Conservation (phyloP, 2,797 vertebrate genomes). For the Meda fulgida region DNA sequence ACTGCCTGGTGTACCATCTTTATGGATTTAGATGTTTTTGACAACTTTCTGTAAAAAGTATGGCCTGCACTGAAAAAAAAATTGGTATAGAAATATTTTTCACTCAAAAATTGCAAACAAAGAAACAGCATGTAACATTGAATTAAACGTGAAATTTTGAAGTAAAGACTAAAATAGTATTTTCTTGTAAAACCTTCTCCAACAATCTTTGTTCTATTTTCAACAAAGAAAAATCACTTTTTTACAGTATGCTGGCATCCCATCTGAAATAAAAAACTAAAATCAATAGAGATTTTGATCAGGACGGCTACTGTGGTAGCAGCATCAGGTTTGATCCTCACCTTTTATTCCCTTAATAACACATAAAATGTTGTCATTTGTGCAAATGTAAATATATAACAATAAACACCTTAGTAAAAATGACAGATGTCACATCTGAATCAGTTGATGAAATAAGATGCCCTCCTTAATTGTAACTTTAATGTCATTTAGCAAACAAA, state of each 20-base stretch:
- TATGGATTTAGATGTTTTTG: conserved; percentile 7
- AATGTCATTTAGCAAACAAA: not conserved
- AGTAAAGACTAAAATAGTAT: not conserved
- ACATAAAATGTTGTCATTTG: not conserved
- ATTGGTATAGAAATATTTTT: not conserved
- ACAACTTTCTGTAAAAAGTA: not conserved
- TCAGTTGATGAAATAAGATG: conserved; percentile 5
- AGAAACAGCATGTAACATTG: not conserved
- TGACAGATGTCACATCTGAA: not conserved
- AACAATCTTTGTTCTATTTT: not conserved
- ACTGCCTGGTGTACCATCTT: too few species aligned
- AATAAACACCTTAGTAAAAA: not conserved
- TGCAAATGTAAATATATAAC: not conserved
- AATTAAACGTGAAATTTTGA: not conserved
- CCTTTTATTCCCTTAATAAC: not conserved
- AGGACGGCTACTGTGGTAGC: not conserved
- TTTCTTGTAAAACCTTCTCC: not conserved
- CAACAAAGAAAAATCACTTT: too few species aligned
- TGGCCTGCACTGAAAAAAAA: not conserved
- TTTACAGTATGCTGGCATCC: conserved; percentile 3
- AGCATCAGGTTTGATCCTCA: not conserved
- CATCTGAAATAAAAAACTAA: not conserved
- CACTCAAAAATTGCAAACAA: not conserved
- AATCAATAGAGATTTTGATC: not conserved
- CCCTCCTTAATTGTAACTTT: not conserved